A percentile compares a stretch with the other conserved stretches of the same genome.
Conservation (phyloP, 2,888 invertebrate species). For the Saturnia pavonia region DNA sequence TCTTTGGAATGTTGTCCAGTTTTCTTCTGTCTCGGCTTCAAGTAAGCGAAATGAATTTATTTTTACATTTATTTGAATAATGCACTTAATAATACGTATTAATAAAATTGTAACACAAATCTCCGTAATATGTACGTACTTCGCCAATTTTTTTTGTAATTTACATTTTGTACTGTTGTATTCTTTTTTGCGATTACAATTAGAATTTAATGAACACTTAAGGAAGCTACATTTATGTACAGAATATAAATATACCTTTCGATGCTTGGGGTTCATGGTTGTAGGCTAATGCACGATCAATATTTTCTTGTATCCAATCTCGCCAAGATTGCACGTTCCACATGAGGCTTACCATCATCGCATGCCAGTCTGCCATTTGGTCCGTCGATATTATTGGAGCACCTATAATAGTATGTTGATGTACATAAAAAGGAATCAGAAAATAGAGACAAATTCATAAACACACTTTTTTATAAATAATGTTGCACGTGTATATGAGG, state of each 20-base stretch:
- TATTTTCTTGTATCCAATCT: conserved; percentile 67
- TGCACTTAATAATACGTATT: not conserved
- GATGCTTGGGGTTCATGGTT: conserved; percentile 30
- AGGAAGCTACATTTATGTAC: not conserved
- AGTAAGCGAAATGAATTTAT: conserved; percentile 24
- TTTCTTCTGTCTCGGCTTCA: conserved; percentile 40
- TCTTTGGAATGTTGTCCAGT: conserved; percentile 56
- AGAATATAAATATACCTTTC: conserved; percentile 34
- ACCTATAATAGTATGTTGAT: conserved; percentile 38
- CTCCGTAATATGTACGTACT: not conserved
- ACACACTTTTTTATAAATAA: not conserved
- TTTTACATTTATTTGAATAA: no score
- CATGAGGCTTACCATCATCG: conserved; percentile 69
- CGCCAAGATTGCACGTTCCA: conserved; percentile 75
- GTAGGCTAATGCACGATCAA: conserved; percentile 52
- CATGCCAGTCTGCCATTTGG: conserved; percentile 69
- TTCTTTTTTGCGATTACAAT: no score
- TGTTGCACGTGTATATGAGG: no score
- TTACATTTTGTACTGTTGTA: no score
- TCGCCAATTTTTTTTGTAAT: no score
- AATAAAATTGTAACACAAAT: not conserved
- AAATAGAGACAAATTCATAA: not conserved
- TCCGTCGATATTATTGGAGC: conserved; percentile 60
- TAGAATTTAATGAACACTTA: not conserved
- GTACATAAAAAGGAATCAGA: not conserved